Conservation (phyloP, 1,140 invertebrate species). For the Kradibia gibbosae region DNA sequence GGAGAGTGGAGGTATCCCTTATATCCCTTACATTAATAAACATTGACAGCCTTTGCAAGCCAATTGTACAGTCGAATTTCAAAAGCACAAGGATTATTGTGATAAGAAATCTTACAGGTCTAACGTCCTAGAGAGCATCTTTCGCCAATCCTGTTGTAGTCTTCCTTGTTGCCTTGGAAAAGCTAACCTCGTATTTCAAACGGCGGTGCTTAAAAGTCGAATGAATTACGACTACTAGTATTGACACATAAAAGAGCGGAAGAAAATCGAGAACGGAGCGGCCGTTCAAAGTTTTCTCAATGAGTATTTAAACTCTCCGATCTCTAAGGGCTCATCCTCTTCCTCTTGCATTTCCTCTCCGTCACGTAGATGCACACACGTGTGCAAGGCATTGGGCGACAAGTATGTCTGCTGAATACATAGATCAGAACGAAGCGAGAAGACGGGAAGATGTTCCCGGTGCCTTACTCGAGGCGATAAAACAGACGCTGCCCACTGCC, state of each 20-base stretch:
- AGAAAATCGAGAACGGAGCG: neutral
- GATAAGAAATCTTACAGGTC: too few relatives aligned
- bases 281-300: neutral
- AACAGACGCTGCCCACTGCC: slow-evolving; percentile 33
- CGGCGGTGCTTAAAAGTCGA: neutral
- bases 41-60: too few relatives aligned
- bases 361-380: neutral
- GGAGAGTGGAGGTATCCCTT: neutral
- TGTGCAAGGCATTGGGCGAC: slow-evolving; percentile 8
- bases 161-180: neutral
- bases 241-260: neutral
- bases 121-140: too few relatives aligned
- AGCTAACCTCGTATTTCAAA: neutral
- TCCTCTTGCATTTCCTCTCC: neutral
- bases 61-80: too few relatives aligned
- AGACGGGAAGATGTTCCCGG: slow-evolving; percentile 7
- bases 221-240: neutral
- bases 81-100: too few relatives aligned
- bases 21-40: too few relatives aligned
- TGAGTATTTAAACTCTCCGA: slow-evolving; percentile 29
- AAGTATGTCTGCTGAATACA: slow-evolving; percentile 28
- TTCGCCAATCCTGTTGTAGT: too few relatives aligned
- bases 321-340: neutral
- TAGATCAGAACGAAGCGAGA: neutral
- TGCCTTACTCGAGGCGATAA: slow-evolving; percentile 32